Percentiles rank a stretch among this genome's conserved stretches.
These are phyloP conservation scores for Semnornis frantzii DNA, from an alignment of 2,113 vertebrate genomes.

Conservation along the genomic window DNA sequence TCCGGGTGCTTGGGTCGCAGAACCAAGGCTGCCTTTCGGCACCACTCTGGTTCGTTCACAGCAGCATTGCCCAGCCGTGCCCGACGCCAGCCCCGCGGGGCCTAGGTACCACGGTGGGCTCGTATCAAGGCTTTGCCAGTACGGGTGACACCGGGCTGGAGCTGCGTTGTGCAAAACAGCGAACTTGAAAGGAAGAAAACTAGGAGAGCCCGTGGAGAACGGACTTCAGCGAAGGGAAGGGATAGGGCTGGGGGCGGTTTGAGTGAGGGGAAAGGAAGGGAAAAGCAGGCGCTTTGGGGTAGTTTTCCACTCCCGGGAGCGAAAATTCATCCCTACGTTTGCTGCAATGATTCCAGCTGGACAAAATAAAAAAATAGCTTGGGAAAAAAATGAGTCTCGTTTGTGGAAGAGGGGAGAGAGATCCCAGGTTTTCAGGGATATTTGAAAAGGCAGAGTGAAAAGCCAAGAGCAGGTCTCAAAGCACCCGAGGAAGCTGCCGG, in stretches of 20 bases:
- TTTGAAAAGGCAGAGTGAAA: rapidly evolving
- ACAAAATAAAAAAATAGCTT: neutral
- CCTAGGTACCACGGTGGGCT: neutral
- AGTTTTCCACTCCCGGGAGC: neutral
- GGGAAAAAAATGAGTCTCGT: rapidly evolving
- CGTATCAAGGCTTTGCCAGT: neutral
- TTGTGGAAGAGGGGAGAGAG: neutral
- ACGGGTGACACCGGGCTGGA: neutral
- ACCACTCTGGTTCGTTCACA: rapidly evolving
- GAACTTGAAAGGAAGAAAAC: neutral
- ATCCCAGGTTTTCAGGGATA: rapidly evolving
- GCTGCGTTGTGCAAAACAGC: neutral
- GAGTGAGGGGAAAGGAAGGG: neutral
- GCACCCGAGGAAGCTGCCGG: rapidly evolving
- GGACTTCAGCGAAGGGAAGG: neutral
- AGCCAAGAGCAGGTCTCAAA: rapidly evolving
- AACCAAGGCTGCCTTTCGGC: neutral
- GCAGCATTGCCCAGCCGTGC: neutral
- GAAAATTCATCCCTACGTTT: neutral
- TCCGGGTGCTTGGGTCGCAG: neutral
- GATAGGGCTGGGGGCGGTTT: neutral
- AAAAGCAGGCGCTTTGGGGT: neutral
- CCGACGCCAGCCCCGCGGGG: neutral
- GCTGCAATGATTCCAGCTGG: rapidly evolving
- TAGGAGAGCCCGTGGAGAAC: neutral